Percentiles rank a stretch among this genome's conserved stretches.
phyloP scores from a whole-genome alignment of 1,140 invertebrate genomes.

The Hylaeus anthracinus region DNA sequence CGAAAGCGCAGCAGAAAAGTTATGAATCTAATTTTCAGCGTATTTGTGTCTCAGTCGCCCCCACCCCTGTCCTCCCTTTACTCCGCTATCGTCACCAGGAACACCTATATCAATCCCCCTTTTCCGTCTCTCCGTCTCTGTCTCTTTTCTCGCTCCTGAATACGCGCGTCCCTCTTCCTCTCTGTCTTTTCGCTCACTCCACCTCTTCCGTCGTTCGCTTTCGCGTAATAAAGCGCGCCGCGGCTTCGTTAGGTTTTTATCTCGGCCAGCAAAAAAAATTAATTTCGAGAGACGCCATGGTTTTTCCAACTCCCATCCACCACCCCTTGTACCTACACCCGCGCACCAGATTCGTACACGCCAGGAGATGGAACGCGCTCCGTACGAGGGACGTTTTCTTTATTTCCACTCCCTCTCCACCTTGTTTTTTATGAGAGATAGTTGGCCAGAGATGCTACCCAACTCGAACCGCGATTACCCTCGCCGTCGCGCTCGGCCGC shows the following conservation, averaged over 20 bases:
- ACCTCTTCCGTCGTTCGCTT: conserved; percentile 65
- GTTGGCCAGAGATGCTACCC: neutral
- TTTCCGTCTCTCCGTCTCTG: conserved; percentile 38
- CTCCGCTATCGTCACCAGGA: conserved; percentile 58
- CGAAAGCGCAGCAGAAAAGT: conserved; percentile 77
- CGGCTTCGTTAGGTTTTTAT: conserved; percentile 75
- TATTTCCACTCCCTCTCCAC: neutral
- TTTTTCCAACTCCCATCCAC: conserved; percentile 49
- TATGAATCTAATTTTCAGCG: conserved; percentile 80
- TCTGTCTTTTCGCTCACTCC: conserved; percentile 48
- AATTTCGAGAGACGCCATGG: conserved; percentile 69
- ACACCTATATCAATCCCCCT: conserved; percentile 57
- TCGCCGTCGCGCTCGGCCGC: neutral
- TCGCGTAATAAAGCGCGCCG: conserved; percentile 70
- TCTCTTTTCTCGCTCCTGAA: conserved; percentile 46
- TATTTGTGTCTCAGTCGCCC: conserved; percentile 72
- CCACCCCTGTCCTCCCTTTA: conserved; percentile 36
- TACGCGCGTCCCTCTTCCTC: conserved; percentile 43
- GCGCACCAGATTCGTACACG: neutral
- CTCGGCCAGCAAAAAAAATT: conserved; percentile 66
- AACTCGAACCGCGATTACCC: conserved; percentile 19
- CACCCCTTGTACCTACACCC: neutral
- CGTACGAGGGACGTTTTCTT: conserved; percentile 17
- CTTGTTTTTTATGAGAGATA: neutral
- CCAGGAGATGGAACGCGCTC: conserved; percentile 3